Base-by-base conservation (phyloP, 2,113 vertebrate species). In the Hoplias malabaricus region DNA sequence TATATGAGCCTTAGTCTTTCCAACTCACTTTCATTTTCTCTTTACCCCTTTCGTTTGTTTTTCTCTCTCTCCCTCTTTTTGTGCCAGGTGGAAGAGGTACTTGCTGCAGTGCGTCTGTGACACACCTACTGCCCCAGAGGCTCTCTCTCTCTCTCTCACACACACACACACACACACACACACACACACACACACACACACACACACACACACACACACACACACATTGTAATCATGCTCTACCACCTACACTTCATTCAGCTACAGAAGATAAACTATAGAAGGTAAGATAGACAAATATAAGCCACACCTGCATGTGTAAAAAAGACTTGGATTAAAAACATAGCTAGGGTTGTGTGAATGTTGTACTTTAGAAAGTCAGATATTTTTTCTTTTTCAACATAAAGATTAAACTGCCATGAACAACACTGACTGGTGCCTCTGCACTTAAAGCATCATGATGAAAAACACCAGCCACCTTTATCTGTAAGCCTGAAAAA, bases 71-170 rank as follows among this genome's bases (percentile, higher is more conserved):
- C 14, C 21, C 40, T 48, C 65, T 34, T 11, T 14, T 27, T 19
- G 11, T 9, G 50, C 29, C 69, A 56, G 73, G 57, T 65, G 59
- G 59, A 53, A 65, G 42, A 9, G 23, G 21, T 23, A 25, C 40
- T 5, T 63, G 34, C 77, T 79, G 69, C 77, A 73, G 38, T 74
- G 38, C 62, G 36, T 29, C 70, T 61, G 54, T 46, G 53, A n/a
- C 31, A 21, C 59, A n/a, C 59, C 7, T 23, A 13, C 23, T 59
- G 70, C 36, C 42, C 33, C 14, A 19, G 8, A 36, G 19, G 33
- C n/a, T 8, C 2, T 10, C n/a, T n/a, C n/a, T n/a, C n/a, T n/a
- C n/a, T n/a, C n/a, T n/a, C n/a, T n/a, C n/a, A n/a, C 46, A 50
- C 46, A 21, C 16, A 8, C 6, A 13, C 40, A 25, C 40, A 69